Evolutionary conservation across 2,797 vertebrate genomes (phyloP).

Genomic region (Crocidura indochinensis): DNA sequence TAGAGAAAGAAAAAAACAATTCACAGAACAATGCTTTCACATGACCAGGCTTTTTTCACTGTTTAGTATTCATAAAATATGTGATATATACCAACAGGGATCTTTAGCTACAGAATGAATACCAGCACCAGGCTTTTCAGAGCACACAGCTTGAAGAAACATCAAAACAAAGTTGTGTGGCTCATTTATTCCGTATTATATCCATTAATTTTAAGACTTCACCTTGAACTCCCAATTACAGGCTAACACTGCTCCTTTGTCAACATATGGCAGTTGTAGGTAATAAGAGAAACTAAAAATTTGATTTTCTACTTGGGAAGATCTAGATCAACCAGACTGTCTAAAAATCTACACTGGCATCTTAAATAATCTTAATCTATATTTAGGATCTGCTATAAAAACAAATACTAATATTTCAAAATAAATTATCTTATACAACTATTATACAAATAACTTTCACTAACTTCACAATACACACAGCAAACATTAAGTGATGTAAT

Average conservation of each 20-base stretch:
- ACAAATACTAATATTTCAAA: constrained; percentile 59
- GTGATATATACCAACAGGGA: neutral
- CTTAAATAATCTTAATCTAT: constrained; percentile 57
- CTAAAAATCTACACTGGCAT: neutral
- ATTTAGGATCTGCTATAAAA: constrained; percentile 39
- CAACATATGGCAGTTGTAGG: constrained; percentile 26
- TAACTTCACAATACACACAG: constrained; percentile 44
- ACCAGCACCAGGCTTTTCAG: neutral
- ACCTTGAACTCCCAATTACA: neutral
- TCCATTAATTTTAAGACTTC: constrained; percentile 10
- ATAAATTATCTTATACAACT: constrained; percentile 46
- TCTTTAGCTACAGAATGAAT: constrained; percentile 11
- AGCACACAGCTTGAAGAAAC: neutral
- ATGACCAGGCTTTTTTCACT: constrained; percentile 38
- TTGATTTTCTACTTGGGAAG: constrained; percentile 5
- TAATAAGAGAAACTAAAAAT: constrained; percentile 44
- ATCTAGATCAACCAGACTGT: constrained; percentile 30
- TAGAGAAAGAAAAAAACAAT: constrained; percentile 40
- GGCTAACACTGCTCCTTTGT: constrained; percentile 7
- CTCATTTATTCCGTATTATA: constrained; percentile 14
- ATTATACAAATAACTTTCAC: constrained; percentile 59
- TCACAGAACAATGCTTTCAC: constrained; percentile 56
- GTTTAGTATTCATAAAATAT: constrained; percentile 61
- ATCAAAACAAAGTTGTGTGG: constrained; percentile 7
- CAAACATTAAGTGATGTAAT: constrained; percentile 20